phyloP scores from a whole-genome alignment of 1,140 invertebrate species.

The Dreissena rostriformis region DNA sequence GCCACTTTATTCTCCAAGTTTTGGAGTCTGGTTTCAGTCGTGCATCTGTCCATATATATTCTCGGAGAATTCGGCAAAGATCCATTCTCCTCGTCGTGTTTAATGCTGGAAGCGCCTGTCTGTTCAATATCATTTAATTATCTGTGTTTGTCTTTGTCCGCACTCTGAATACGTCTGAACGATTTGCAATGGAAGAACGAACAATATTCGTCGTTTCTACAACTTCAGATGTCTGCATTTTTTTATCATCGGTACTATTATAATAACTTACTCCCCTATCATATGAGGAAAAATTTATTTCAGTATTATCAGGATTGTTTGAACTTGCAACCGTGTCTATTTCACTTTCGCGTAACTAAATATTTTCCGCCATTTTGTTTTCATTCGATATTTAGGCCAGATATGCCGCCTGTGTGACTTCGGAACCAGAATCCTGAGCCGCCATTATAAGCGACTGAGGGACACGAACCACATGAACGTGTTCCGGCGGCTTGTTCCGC shows the following conservation, averaged over 20 bases:
- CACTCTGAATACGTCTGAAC: slow-evolving; percentile 55
- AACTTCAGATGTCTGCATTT: slow-evolving; percentile 39
- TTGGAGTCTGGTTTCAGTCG: slow-evolving; percentile 60
- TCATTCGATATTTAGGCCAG: not conserved
- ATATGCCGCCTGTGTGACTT: slow-evolving; percentile 21
- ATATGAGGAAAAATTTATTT: not conserved
- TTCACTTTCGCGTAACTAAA: not conserved
- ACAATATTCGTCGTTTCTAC: slow-evolving; percentile 53
- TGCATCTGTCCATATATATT: slow-evolving; percentile 35
- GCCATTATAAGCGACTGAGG: slow-evolving; percentile 64
- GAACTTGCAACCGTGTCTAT: slow-evolving; percentile 8
- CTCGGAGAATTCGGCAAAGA: slow-evolving; percentile 21
- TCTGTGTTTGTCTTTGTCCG: slow-evolving; percentile 21
- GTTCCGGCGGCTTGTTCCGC: slow-evolving; percentile 25
- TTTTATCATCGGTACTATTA: not conserved
- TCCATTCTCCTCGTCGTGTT: slow-evolving; percentile 5
- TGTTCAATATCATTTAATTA: slow-evolving; percentile 6
- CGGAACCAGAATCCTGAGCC: slow-evolving; percentile 59
- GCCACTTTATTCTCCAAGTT: slow-evolving; percentile 66
- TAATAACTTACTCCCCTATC: not conserved
- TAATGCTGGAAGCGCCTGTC: not conserved
- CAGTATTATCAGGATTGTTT: not conserved
- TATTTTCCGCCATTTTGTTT: not conserved
- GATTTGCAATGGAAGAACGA: too few species aligned
- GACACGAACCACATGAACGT: slow-evolving; percentile 56